Evolutionary conservation across 2,113 vertebrate species (phyloP).

Genomic region (Callorhinus ursinus): DNA sequence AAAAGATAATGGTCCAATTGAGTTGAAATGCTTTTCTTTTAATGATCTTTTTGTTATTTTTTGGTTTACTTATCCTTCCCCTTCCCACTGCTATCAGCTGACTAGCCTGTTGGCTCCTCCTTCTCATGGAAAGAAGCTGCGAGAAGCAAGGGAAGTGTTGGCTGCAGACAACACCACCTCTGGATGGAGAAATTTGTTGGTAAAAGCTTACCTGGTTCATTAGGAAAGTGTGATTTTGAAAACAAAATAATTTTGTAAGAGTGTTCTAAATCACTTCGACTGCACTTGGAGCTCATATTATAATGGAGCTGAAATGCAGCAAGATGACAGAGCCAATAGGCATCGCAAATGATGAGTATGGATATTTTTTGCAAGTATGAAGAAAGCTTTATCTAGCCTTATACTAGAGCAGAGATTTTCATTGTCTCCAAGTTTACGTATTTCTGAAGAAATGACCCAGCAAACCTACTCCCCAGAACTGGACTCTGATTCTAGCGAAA

Average conservation of each 20-base stretch:
- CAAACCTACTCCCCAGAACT: background rate
- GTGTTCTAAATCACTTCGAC: background rate
- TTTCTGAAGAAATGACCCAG: background rate
- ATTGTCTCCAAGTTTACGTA: background rate
- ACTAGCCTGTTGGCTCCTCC: too few relatives aligned
- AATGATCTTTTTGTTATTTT: conserved; percentile 53
- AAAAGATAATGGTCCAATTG: background rate
- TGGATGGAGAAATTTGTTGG: background rate
- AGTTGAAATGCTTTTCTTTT: conserved; percentile 43
- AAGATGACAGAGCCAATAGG: background rate
- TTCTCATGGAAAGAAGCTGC: background rate
- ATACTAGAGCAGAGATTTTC: background rate
- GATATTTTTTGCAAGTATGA: background rate
- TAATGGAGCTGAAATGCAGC: background rate
- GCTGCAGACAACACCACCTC: background rate
- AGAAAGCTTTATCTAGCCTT: background rate
- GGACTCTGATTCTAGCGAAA: background rate
- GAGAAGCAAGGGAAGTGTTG: background rate
- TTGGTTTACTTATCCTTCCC: background rate
- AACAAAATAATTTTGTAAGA: background rate
- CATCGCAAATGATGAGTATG: background rate
- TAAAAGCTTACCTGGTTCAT: background rate
- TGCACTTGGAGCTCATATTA: background rate
- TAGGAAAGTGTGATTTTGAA: background rate
- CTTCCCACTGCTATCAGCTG: too few relatives aligned